Percentiles rank a stretch among this genome's conserved stretches.
Conservation (phyloP, 2,888 invertebrate genomes). For the Macaria liturata region DNA sequence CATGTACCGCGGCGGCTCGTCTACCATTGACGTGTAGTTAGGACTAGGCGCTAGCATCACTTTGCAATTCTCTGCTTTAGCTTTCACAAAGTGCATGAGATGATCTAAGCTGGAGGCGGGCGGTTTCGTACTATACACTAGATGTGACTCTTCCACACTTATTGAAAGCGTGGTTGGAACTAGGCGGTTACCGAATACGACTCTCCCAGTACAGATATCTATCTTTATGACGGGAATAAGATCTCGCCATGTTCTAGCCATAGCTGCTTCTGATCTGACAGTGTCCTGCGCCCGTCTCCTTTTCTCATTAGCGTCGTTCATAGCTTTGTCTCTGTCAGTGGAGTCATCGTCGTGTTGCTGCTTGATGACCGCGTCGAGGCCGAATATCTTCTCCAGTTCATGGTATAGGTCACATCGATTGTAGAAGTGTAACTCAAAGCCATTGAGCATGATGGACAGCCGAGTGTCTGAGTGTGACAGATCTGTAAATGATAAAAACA, state of each 20-base stretch:
- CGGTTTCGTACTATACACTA: conserved; percentile 97
- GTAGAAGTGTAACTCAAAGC: conserved; percentile 97
- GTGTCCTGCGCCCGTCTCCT: conserved; percentile 76
- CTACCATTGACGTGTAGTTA: conserved; percentile 95
- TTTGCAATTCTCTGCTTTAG: conserved; percentile 97
- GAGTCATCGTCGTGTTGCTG: conserved; percentile 84
- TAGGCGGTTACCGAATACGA: conserved; percentile 97
- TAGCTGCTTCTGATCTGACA: conserved; percentile 90
- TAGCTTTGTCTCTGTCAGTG: conserved; percentile 81
- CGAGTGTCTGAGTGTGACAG: conserved; percentile 97
- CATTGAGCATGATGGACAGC: conserved; percentile 94
- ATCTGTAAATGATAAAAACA: conserved; percentile 82
- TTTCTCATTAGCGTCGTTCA: conserved; percentile 85
- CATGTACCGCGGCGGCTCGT: conserved; percentile 97
- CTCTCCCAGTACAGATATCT: conserved; percentile 94
- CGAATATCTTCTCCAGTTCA: conserved; percentile 93
- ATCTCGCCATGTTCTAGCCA: conserved; percentile 96
- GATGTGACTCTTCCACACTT: conserved; percentile 96
- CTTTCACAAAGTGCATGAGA: conserved; percentile 98
- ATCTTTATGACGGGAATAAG: conserved; percentile 98
- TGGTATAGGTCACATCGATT: conserved; percentile 95
- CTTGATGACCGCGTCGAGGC: conserved; percentile 90
- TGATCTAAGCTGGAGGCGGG: conserved; percentile 96
- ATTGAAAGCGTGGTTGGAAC: conserved; percentile 96
- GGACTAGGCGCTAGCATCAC: conserved; percentile 98